Base-by-base conservation (phyloP, 2,797 vertebrate species). In the Aulostomus chinensis region DNA sequence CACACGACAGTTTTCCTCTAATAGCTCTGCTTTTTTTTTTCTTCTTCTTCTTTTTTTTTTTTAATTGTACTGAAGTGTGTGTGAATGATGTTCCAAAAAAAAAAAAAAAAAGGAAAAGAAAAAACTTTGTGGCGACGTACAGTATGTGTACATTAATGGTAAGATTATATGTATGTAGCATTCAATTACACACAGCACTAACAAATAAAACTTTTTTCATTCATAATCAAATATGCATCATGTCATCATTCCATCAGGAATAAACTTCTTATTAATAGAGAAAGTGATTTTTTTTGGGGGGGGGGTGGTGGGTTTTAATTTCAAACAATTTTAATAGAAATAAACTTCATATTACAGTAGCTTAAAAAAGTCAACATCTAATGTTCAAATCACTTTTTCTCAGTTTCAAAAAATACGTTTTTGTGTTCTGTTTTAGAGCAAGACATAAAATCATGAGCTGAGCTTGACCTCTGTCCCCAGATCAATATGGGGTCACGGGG, bases 151-250 rank as follows among this genome's bases (percentile, higher is more conserved):
- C 81, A 83, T 86, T 89, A 73, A 89, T 88, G 84, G 81, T 86
- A 61, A 87, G 76, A 79, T 79, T 58, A 68, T 89, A 85, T 90
- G 88, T 91, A 88, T 90, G 88, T 90, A 90, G 87, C 89, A 87
- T 90, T 91, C 80, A 80, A 81, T 66, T 91, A 90, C 85, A 87
- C 83, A 86, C 80, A 81, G 86, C 90, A 90, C 89, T 90, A 91
- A 92, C 85, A 84, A 91, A 91, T 92, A 89, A 91, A 87, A 66
- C 2, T 67, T 76, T 68, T 76, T 63, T 55, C 71, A 82, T 77
- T 76, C 48, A 70, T 58, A 52, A 63, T 1, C 13, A 9, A 3
- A 6, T 2, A 11, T 0, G 25, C 26, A 16, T 58, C 1, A 1
- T 8, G 25, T 28, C 2, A 10, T 61, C 38, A 13, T 37, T 65